phyloP scores from a whole-genome alignment of 2,113 vertebrate species.

The Brienomyrus brachyistius region DNA sequence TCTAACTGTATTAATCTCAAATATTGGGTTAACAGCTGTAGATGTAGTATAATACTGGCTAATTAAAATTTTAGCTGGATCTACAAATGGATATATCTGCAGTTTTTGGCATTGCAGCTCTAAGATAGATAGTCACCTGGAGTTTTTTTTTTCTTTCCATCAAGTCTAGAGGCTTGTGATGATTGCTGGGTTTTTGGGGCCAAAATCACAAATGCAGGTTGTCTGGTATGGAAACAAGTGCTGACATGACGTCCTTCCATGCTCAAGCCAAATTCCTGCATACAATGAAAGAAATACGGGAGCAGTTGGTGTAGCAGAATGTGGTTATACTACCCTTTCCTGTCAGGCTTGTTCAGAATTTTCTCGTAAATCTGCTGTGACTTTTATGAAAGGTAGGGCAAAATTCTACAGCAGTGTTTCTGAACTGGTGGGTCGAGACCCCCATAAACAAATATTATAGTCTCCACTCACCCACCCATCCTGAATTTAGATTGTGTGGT shows the following conservation, averaged over 20 bases:
- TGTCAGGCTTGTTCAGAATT: neutral
- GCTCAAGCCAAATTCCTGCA: neutral
- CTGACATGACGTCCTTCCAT: neutral
- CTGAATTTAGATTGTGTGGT: neutral
- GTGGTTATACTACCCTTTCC: neutral
- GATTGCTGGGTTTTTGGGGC: neutral
- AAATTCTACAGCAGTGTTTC: neutral
- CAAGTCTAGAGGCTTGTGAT: neutral
- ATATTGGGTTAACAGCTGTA: neutral
- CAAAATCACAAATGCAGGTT: neutral
- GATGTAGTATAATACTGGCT: neutral
- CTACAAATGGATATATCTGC: neutral
- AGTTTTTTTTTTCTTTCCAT: neutral
- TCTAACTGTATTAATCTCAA: neutral
- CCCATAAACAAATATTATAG: neutral
- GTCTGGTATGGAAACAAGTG: neutral
- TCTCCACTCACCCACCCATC: neutral
- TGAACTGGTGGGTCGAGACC: neutral
- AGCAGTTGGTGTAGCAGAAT: neutral
- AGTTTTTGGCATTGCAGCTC: neutral
- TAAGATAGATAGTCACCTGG: neutral
- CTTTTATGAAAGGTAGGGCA: neutral
- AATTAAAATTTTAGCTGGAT: neutral
- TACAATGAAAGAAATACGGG: neutral
- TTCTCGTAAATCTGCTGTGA: neutral